Conservation (phyloP, 2,797 vertebrate genomes). For the Gymnodraco acuticeps region DNA sequence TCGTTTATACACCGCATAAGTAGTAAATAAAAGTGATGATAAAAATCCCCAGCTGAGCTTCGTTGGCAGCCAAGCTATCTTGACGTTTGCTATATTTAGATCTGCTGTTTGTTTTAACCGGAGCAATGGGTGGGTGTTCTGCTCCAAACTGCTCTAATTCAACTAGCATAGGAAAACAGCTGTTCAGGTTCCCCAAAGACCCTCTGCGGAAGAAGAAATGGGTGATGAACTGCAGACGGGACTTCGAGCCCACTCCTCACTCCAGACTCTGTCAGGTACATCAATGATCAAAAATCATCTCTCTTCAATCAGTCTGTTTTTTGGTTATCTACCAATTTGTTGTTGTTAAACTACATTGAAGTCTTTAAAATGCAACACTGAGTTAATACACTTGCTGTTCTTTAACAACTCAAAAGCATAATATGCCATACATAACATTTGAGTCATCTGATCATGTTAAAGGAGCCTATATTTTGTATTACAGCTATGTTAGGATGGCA, state of each 20-base stretch:
- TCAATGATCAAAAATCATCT: too few species aligned
- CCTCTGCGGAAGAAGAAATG: slow-evolving; percentile 85
- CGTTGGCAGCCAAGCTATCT: slow-evolving; percentile 41
- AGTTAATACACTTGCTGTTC: too few species aligned
- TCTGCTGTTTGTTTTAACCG: slow-evolving; percentile 4
- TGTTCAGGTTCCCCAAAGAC: slow-evolving; percentile 88
- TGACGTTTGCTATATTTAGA: slow-evolving; percentile 29
- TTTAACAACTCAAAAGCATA: too few species aligned
- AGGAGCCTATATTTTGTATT: too few species aligned
- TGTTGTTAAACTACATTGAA: too few species aligned
- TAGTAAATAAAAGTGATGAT: slow-evolving; percentile 32
- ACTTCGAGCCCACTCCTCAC: slow-evolving; percentile 87
- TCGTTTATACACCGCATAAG: neutral
- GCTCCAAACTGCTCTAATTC: slow-evolving; percentile 89
- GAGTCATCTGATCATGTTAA: too few species aligned
- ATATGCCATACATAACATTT: too few species aligned
- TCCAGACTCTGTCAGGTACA: slow-evolving; percentile 87
- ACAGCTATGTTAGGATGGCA: too few species aligned
- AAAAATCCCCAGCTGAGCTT: slow-evolving; percentile 34
- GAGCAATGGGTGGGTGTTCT: slow-evolving; percentile 86
- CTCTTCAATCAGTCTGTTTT: too few species aligned
- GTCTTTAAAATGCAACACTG: too few species aligned
- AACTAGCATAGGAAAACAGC: slow-evolving; percentile 86
- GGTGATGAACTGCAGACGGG: slow-evolving; percentile 86
- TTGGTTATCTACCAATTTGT: too few species aligned